Percentiles rank a stretch among this genome's conserved stretches.
Conservation (phyloP, 2,888 invertebrate species). For the Trilocha varians region DNA sequence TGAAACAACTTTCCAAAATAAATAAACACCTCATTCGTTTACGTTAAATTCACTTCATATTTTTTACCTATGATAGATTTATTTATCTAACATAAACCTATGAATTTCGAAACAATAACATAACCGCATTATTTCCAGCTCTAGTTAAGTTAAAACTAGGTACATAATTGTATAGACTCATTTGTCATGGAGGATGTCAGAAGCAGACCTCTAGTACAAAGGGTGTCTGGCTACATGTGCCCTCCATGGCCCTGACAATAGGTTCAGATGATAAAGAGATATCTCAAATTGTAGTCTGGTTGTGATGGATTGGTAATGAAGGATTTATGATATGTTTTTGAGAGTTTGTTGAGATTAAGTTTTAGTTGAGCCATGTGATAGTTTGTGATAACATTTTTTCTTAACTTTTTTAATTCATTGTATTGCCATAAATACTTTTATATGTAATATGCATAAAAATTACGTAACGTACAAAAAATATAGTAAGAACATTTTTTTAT, state of each 20-base stretch:
- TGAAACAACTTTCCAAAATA: too few relatives aligned
- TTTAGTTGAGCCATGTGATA: too few relatives aligned
- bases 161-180: constrained; percentile 50
- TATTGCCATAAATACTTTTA: too few relatives aligned
- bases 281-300: constrained; percentile 34
- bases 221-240: constrained; percentile 42
- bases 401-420: too few relatives aligned
- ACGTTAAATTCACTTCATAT: too few relatives aligned
- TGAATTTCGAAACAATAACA: neutral
- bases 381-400: too few relatives aligned
- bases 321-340: constrained; percentile 24
- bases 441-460: too few relatives aligned
- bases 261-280: constrained; percentile 34
- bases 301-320: constrained; percentile 27
- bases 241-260: constrained; percentile 39
- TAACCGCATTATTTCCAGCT: neutral
- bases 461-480: too few relatives aligned
- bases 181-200: constrained; percentile 60
- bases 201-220: constrained; percentile 47
- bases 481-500: too few relatives aligned
- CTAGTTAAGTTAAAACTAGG: neutral
- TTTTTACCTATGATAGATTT: too few relatives aligned
- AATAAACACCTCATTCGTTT: too few relatives aligned
- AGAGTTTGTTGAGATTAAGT: neutral
- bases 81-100: too few relatives aligned